Conservation (phyloP, 2,888 invertebrate species). For the Apotomis capreana region DNA sequence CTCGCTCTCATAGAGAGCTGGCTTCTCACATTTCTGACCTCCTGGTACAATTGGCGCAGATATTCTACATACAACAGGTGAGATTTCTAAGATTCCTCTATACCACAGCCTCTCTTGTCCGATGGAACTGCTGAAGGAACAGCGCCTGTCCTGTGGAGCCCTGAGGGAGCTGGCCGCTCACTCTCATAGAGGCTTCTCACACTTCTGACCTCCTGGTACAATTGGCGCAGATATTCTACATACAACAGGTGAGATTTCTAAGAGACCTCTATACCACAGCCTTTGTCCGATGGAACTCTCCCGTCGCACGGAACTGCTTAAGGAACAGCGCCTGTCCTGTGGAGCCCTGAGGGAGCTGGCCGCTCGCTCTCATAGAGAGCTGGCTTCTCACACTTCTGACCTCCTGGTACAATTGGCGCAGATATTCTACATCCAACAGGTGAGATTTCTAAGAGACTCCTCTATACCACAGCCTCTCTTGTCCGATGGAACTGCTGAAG, state of each 20-base stretch:
- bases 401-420: conserved; percentile 81
- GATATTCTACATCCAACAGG: conserved; percentile 73
- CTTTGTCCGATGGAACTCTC: too few species aligned
- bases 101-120: too few species aligned
- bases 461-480: too few species aligned
- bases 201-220: neutral
- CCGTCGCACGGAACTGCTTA: conserved; percentile 85
- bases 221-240: neutral
- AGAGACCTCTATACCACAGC: conserved; percentile 75
- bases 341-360: conserved; percentile 85
- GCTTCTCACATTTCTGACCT: conserved; percentile 86
- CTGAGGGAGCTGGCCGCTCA: neutral
- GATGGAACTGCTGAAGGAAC: too few species aligned
- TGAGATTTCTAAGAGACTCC: conserved; percentile 42
- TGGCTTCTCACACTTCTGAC: conserved; percentile 86
- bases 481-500: too few species aligned
- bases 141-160: too few species aligned
- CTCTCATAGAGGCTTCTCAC: too few species aligned
- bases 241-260: neutral
- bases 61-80: conserved; percentile 74
- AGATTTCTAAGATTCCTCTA: neutral
- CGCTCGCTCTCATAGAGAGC: conserved; percentile 85
- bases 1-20: conserved; percentile 86
- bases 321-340: conserved; percentile 84
- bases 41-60: conserved; percentile 73